Conservation (phyloP, 1,140 invertebrate genomes). For the Cherax destructor region DNA sequence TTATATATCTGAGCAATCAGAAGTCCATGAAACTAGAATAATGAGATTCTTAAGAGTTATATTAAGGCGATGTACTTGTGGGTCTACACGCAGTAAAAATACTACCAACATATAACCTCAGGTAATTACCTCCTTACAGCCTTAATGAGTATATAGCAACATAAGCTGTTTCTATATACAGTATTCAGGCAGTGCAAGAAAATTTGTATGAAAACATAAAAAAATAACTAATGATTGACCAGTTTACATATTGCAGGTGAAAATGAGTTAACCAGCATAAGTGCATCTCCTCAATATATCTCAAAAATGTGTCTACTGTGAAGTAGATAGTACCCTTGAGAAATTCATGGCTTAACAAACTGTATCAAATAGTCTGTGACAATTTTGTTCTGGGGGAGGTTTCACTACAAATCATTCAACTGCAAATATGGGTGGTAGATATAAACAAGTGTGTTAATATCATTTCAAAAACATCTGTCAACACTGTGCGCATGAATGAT, state of each 20-base stretch:
- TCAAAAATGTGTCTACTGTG: constrained; percentile 25
- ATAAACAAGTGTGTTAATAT: constrained; percentile 58
- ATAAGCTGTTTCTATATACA: not conserved
- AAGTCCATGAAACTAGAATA: constrained; percentile 53
- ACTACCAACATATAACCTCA: constrained; percentile 16
- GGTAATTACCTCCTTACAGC: constrained; percentile 5
- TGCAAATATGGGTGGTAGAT: constrained; percentile 54
- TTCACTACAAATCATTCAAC: constrained; percentile 51
- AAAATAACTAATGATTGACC: not conserved
- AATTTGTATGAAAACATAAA: not conserved
- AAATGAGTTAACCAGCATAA: not conserved
- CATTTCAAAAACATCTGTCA: constrained; percentile 51
- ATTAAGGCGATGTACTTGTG: constrained; percentile 6
- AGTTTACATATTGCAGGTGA: not conserved
- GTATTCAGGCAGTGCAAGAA: constrained; percentile 19
- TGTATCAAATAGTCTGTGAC: constrained; percentile 52
- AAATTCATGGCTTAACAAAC: constrained; percentile 61
- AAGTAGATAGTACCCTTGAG: constrained; percentile 51
- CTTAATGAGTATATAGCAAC: not conserved
- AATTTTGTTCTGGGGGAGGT: constrained; percentile 41
- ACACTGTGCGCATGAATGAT: constrained; percentile 59
- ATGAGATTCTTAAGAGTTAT: constrained; percentile 40
- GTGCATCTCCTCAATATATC: constrained; percentile 21
- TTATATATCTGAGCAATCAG: constrained; percentile 59
- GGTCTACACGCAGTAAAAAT: constrained; percentile 8